Evolutionary conservation across 2,888 invertebrate species (phyloP).

Genomic region (Apamea monoglypha): DNA sequence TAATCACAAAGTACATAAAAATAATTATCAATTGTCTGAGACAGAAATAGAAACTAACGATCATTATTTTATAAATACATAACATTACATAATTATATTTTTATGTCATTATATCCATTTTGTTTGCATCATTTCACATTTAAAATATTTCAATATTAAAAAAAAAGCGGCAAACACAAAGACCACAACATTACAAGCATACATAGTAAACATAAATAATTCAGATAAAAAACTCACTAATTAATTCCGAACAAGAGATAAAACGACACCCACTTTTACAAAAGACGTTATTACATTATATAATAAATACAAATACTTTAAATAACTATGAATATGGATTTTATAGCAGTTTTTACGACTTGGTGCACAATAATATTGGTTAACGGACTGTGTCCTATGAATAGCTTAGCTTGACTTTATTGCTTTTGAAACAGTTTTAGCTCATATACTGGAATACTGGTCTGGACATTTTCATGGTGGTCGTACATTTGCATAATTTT

Average conservation of each 20-base stretch:
- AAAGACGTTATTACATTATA: conserved; percentile 45
- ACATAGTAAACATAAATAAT: conserved; percentile 26
- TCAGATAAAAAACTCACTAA: conserved; percentile 40
- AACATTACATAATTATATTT: not conserved
- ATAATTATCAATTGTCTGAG: not conserved
- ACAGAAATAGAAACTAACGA: not conserved
- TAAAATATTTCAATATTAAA: not conserved
- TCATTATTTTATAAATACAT: not conserved
- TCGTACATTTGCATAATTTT: conserved; percentile 41
- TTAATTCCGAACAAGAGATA: conserved; percentile 57
- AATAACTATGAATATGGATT: conserved; percentile 58
- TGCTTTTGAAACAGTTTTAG: conserved; percentile 53
- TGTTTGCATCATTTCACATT: not conserved
- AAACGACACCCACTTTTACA: conserved; percentile 58
- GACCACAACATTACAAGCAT: not conserved
- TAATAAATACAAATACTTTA: conserved; percentile 49
- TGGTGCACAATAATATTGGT: conserved; percentile 48
- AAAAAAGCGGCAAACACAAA: conserved; percentile 40
- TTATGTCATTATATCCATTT: not conserved
- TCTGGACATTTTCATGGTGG: conserved; percentile 49
- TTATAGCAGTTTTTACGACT: conserved; percentile 58
- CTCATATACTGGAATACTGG: conserved; percentile 27
- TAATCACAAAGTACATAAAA: not conserved
- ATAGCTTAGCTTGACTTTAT: conserved; percentile 54
- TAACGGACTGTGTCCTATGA: conserved; percentile 42